Base-by-base conservation (phyloP, 2,888 invertebrate genomes). In the Epinotia bilunana region DNA sequence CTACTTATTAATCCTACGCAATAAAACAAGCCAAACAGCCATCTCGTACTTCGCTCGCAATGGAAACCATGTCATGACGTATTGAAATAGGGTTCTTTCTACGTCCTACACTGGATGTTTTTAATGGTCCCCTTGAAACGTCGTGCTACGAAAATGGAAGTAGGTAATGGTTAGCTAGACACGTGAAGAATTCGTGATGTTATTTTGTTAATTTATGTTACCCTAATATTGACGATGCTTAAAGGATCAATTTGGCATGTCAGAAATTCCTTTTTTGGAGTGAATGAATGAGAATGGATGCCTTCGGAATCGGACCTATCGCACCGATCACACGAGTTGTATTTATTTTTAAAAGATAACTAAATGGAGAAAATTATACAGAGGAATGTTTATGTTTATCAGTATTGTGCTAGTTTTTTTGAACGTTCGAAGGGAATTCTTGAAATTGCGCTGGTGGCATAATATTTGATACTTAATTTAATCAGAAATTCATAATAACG, bases 231-330 rank as follows among this genome's bases (percentile, higher is more conserved):
- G 81, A 84, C 85, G 88, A 92, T 92, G 91, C 91, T 92, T 93
- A 92, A 92, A 90, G 90, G 93, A 92, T 89, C 91, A 92, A 88
- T 92, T 93, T 92, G 85, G 91, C 92, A 90, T 93, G 88, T 88
- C 90, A 92, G 85, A 88, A 88, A 90, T 91, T 91, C 90, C 90
- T 88, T 88, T 88, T 90, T 88, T 87, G 84, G 86, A 82, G 79
- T 75, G 77, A 76, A 81, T 81, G 80, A 62, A 74, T 76, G 71
- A 69, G 49, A 55, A 39, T 33, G 33, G 55, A 68, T 49, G 33
- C 13, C 33, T 74, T 71, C 23, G 57, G 65, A 16, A 62, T 75
- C 81, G 82, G 82, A 82, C 80, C 80, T 80, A 79, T 76, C 78
- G 78, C 79, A 53, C 53, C 53, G 53, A 53, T 53, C 53, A 73